A percentile compares a stretch with the other conserved stretches of the same genome.
Conservation (phyloP, 2,888 invertebrate species). For the Pterostichus niger region DNA sequence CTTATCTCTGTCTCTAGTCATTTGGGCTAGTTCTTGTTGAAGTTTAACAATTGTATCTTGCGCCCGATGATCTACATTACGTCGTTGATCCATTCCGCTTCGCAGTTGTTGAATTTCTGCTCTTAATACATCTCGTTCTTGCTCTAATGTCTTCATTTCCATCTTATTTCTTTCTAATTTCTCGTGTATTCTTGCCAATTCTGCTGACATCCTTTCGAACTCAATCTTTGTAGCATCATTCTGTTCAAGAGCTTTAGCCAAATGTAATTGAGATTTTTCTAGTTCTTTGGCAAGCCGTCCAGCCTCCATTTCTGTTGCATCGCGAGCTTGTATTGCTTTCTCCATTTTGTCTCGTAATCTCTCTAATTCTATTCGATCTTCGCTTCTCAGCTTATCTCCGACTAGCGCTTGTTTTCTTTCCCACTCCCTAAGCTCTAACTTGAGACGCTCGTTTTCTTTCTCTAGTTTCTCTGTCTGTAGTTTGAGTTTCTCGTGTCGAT, state of each 20-base stretch:
- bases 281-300: slow-evolving; percentile 91
- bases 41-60: slow-evolving; percentile 86
- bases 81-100: slow-evolving; percentile 82
- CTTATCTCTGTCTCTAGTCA: slow-evolving; percentile 87
- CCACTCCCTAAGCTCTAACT: slow-evolving; percentile 83
- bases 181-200: slow-evolving; percentile 89
- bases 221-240: slow-evolving; percentile 91
- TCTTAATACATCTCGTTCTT: slow-evolving; percentile 86
- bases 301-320: slow-evolving; percentile 91
- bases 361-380: slow-evolving; percentile 89
- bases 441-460: slow-evolving; percentile 88
- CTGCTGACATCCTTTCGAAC: slow-evolving; percentile 90
- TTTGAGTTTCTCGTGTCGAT: slow-evolving; percentile 91
- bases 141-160: slow-evolving; percentile 85
- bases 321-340: slow-evolving; percentile 89
- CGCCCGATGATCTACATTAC: slow-evolving; percentile 83
- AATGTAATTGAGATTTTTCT: slow-evolving; percentile 91
- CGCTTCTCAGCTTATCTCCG: slow-evolving; percentile 83
- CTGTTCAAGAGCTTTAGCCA: slow-evolving; percentile 90
- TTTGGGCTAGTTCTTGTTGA: slow-evolving; percentile 86
- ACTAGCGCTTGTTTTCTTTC: slow-evolving; percentile 82
- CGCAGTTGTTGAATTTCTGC: slow-evolving; percentile 85
- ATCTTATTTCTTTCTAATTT: slow-evolving; percentile 86
- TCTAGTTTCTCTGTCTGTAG: slow-evolving; percentile 85
- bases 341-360: slow-evolving; percentile 91